Conservation (phyloP, 2,797 vertebrate species). For the Orestias chungarensis region DNA sequence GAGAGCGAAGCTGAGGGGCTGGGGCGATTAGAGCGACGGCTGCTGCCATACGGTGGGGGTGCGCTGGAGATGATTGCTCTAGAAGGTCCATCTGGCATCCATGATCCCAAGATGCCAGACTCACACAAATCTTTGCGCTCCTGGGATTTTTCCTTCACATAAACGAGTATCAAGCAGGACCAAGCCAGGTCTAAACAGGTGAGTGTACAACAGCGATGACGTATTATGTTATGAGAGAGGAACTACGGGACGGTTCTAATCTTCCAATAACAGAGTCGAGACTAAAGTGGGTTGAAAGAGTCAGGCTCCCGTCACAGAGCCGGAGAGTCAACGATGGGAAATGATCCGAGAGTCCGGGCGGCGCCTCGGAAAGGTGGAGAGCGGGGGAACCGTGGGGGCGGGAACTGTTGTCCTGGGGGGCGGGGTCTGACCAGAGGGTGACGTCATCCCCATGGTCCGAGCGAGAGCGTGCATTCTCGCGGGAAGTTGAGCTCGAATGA, state of each 20-base stretch:
- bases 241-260: slow-evolving; percentile 22
- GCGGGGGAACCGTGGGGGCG: slow-evolving; percentile 53
- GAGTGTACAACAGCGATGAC: slow-evolving; percentile 11
- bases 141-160: slow-evolving; percentile 20
- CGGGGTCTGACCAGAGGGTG: slow-evolving; percentile 77
- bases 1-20: not conserved
- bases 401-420: slow-evolving; percentile 69
- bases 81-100: slow-evolving; percentile 2
- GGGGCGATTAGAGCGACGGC: slow-evolving; percentile 16
- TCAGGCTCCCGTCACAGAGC: slow-evolving; percentile 43
- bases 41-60: not conserved
- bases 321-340: slow-evolving; percentile 44
- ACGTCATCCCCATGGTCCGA: slow-evolving; percentile 90
- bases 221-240: slow-evolving; percentile 13
- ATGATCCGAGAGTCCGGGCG: slow-evolving; percentile 68
- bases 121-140: not conserved
- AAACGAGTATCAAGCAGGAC: slow-evolving; percentile 33
- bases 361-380: slow-evolving; percentile 37
- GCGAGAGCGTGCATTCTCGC: slow-evolving; percentile 88
- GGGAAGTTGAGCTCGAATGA: slow-evolving; percentile 90
- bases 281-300: slow-evolving; percentile 11
- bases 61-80: not conserved
- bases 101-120: not conserved
- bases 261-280: slow-evolving; percentile 28
- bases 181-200: slow-evolving; percentile 46